These are phyloP conservation scores for Caerostris extrusa DNA, from an alignment of 1,140 invertebrate genomes.

Conservation along the genomic window DNA sequence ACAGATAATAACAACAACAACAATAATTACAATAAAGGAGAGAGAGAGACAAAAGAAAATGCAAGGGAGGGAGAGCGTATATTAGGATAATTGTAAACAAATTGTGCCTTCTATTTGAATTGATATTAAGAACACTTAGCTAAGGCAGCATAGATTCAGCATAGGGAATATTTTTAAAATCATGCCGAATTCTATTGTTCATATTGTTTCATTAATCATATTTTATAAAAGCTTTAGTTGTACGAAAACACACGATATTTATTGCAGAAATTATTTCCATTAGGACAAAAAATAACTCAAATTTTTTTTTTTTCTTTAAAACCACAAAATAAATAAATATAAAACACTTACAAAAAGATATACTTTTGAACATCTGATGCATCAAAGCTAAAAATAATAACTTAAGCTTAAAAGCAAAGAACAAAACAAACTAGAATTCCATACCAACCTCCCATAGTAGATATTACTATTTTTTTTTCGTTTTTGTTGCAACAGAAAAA, in stretches of 20 bases:
- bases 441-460: not conserved
- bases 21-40: too few relatives aligned
- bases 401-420: constrained; percentile 12
- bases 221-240: not conserved
- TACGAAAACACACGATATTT: too few relatives aligned
- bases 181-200: too few relatives aligned
- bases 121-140: too few relatives aligned
- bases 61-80: too few relatives aligned
- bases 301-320: not conserved
- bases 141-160: too few relatives aligned
- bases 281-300: not conserved
- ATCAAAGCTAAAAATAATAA: constrained; percentile 14
- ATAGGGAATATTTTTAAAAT: too few relatives aligned
- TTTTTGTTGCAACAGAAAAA: not conserved
- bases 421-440: constrained; percentile 18
- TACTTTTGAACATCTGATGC: not conserved
- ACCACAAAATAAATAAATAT: not conserved
- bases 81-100: too few relatives aligned
- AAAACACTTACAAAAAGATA: not conserved
- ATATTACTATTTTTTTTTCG: not conserved
- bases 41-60: too few relatives aligned
- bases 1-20: too few relatives aligned
- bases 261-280: too few relatives aligned
- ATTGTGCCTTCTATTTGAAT: too few relatives aligned
- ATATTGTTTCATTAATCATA: not conserved